Percentiles rank a stretch among this genome's conserved stretches.
Evolutionary conservation across 1,140 invertebrate genomes (phyloP).

Genomic region (Drosophila miranda): DNA sequence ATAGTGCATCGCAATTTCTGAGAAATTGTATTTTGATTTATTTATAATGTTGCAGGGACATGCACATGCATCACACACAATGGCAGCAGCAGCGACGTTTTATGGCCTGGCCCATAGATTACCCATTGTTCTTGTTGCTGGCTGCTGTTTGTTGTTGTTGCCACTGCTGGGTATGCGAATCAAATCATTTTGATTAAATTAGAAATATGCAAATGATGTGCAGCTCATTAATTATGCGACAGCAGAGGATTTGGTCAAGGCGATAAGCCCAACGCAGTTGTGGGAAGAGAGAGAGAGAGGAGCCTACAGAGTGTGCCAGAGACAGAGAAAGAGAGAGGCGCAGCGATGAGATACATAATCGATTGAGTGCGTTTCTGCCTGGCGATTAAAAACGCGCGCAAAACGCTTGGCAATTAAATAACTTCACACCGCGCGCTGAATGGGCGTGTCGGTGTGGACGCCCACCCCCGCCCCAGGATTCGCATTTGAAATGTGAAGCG

Average conservation of each 20-base stretch:
- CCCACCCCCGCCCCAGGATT: slow-evolving; percentile 47
- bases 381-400: slow-evolving; percentile 29
- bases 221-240: slow-evolving; percentile 70
- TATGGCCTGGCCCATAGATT: slow-evolving; percentile 19
- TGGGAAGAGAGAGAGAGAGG: slow-evolving; percentile 1
- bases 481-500: slow-evolving; percentile 62
- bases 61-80: slow-evolving; percentile 62
- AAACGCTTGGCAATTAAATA: slow-evolving; percentile 72
- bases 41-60: slow-evolving; percentile 81
- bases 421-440: slow-evolving; percentile 65
- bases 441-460: slow-evolving; percentile 53
- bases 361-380: slow-evolving; percentile 23
- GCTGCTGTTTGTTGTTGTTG: slow-evolving; percentile 35
- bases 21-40: slow-evolving; percentile 82
- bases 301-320: slow-evolving; percentile 4
- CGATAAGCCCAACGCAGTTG: slow-evolving; percentile 24
- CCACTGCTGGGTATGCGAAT: slow-evolving; percentile 28
- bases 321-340: neutral
- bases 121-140: slow-evolving; percentile 29
- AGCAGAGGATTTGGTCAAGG: slow-evolving; percentile 46
- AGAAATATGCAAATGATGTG: slow-evolving; percentile 79
- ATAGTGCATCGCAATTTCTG: slow-evolving; percentile 81
- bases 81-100: slow-evolving; percentile 27
- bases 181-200: slow-evolving; percentile 80
- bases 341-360: slow-evolving; percentile 1